Conservation (phyloP, 1,140 invertebrate genomes). For the Stegodyphus mimosarum region DNA sequence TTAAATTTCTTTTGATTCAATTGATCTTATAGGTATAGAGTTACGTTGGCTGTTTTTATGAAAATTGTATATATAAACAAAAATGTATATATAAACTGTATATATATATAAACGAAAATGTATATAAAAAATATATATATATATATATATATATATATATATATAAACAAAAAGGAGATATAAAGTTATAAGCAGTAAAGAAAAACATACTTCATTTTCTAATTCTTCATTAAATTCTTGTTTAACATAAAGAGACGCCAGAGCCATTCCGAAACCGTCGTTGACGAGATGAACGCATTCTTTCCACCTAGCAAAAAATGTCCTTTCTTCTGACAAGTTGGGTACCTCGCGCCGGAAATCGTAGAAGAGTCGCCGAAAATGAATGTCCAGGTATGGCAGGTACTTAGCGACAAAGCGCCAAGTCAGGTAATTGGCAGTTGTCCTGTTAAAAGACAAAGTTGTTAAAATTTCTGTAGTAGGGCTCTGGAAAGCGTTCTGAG, state of each 20-base stretch:
- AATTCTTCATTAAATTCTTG: slow-evolving; percentile 70
- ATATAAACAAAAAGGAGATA: too few relatives aligned
- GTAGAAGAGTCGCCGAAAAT: slow-evolving; percentile 70
- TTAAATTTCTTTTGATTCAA: too few relatives aligned
- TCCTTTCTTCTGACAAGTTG: slow-evolving; percentile 61
- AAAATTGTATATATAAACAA: too few relatives aligned
- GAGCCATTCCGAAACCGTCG: slow-evolving; percentile 72
- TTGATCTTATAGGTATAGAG: too few relatives aligned
- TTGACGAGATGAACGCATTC: slow-evolving; percentile 73
- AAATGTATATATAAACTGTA: too few relatives aligned
- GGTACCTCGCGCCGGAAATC: slow-evolving; percentile 68
- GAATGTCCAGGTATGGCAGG: slow-evolving; percentile 71
- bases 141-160: too few relatives aligned
- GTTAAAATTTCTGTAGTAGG: too few relatives aligned
- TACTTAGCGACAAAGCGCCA: slow-evolving; percentile 73
- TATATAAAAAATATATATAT: too few relatives aligned
- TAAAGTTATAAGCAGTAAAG: too few relatives aligned
- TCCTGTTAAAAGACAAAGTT: slow-evolving; percentile 62
- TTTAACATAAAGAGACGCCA: slow-evolving; percentile 72
- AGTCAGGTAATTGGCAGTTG: slow-evolving; percentile 73
- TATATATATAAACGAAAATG: too few relatives aligned
- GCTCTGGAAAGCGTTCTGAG: too few relatives aligned
- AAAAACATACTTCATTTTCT: slow-evolving; percentile 68
- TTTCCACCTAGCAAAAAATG: slow-evolving; percentile 70
- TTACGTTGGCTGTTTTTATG: too few relatives aligned